Conservation (phyloP, 2,888 invertebrate genomes). For the Lithosia quadra region DNA sequence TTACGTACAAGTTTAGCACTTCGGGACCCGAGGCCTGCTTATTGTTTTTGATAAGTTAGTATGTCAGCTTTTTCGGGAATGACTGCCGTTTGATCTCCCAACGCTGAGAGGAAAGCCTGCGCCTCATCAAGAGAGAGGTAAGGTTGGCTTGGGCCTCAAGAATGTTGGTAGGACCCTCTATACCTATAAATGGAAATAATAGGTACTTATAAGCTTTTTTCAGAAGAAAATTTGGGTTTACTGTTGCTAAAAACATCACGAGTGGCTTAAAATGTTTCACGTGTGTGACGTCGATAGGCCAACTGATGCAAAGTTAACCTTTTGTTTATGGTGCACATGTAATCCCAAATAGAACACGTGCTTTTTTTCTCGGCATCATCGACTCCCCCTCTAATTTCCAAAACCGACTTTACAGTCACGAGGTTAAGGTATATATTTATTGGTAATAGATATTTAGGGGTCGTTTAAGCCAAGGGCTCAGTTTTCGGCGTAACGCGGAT, state of each 20-base stretch:
- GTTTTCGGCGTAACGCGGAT: conserved; percentile 81
- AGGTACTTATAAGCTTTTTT: neutral
- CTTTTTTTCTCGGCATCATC: conserved; percentile 82
- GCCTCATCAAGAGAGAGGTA: too few species aligned
- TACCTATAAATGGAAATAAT: too few species aligned
- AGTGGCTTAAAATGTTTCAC: conserved; percentile 25
- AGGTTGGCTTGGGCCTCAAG: too few species aligned
- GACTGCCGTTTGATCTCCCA: too few species aligned
- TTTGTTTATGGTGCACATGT: conserved; percentile 83
- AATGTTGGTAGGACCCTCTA: too few species aligned
- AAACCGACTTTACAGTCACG: conserved; percentile 53
- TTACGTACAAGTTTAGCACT: too few species aligned
- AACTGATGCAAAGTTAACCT: conserved; percentile 77
- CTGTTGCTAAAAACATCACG: conserved; percentile 6
- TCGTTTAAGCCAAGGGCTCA: conserved; percentile 74
- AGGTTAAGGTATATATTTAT: conserved; percentile 52
- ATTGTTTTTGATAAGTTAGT: too few species aligned
- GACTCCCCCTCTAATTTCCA: conserved; percentile 49
- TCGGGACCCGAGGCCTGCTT: too few species aligned
- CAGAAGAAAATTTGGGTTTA: neutral
- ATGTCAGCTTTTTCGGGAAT: too few species aligned
- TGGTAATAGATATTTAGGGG: conserved; percentile 54
- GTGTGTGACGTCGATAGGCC: conserved; percentile 37
- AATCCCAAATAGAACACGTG: conserved; percentile 86
- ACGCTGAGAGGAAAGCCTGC: too few species aligned